Evolutionary conservation across 2,797 vertebrate species (phyloP).

Genomic region (Meda fulgida): DNA sequence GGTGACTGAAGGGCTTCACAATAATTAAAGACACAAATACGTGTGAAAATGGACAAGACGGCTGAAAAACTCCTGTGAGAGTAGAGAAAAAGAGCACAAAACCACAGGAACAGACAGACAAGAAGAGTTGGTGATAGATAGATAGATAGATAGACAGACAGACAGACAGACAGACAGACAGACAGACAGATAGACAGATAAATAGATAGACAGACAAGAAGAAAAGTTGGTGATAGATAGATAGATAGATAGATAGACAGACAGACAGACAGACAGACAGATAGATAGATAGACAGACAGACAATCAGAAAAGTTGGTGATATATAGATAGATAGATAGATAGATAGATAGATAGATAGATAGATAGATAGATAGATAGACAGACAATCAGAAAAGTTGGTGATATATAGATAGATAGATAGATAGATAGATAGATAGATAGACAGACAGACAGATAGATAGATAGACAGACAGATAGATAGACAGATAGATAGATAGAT

Average conservation of each 20-base stretch:
- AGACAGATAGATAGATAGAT: not conserved
- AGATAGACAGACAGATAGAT: not conserved
- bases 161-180: not conserved
- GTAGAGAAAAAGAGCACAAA: not conserved
- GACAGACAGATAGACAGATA: not conserved
- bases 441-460: not conserved
- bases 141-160: rapidly evolving
- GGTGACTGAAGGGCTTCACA: conserved; percentile 5
- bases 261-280: not conserved
- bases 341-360: not conserved
- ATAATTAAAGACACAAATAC: not conserved
- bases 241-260: not conserved
- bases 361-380: not conserved
- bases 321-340: not conserved
- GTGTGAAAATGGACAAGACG: not conserved
- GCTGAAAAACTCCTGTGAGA: not conserved
- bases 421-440: not conserved
- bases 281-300: not conserved
- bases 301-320: not conserved
- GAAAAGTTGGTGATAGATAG: no score
- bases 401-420: not conserved
- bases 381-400: no score
- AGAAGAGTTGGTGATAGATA: no score
- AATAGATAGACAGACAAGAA: no score
- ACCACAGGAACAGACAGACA: not conserved